Evolutionary conservation across 2,797 vertebrate genomes (phyloP).

Genomic region (Caiman crocodilus): DNA sequence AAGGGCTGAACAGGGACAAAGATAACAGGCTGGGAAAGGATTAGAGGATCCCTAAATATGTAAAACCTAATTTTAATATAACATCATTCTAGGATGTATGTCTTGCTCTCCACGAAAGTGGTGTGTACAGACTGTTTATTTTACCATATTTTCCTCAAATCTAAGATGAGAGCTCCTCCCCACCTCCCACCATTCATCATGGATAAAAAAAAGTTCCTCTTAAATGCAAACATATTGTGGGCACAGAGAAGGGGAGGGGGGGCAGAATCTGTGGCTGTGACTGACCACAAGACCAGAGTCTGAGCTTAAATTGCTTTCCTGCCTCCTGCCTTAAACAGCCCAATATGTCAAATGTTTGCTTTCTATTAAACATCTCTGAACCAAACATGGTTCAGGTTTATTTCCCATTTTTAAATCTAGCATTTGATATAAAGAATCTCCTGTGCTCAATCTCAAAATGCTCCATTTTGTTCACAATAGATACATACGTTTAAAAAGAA

Average conservation of each 20-base stretch:
- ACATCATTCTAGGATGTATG: neutral
- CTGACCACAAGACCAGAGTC: no score
- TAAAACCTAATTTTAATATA: neutral
- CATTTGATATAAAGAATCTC: neutral
- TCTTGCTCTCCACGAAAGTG: neutral
- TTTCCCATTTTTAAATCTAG: neutral
- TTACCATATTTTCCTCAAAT: no score
- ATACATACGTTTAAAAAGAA: neutral
- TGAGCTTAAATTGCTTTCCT: no score
- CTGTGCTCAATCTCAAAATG: neutral
- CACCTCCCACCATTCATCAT: no score
- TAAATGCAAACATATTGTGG: no score
- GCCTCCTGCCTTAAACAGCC: no score
- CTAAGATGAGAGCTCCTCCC: no score
- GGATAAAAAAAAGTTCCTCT: no score
- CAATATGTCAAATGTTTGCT: neutral
- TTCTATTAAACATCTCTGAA: neutral
- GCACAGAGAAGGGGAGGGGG: no score
- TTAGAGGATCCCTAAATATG: neutral
- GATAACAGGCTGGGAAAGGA: neutral
- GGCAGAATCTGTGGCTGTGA: no score
- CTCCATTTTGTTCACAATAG: slow-evolving; percentile 3
- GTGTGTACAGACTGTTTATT: neutral
- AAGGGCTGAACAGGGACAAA: neutral
- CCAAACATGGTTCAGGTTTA: neutral